Evolutionary conservation across 2,888 invertebrate genomes (phyloP), one percentile per base, ranked within the genome.

Genomic region (Oscheius sp.): DNA sequence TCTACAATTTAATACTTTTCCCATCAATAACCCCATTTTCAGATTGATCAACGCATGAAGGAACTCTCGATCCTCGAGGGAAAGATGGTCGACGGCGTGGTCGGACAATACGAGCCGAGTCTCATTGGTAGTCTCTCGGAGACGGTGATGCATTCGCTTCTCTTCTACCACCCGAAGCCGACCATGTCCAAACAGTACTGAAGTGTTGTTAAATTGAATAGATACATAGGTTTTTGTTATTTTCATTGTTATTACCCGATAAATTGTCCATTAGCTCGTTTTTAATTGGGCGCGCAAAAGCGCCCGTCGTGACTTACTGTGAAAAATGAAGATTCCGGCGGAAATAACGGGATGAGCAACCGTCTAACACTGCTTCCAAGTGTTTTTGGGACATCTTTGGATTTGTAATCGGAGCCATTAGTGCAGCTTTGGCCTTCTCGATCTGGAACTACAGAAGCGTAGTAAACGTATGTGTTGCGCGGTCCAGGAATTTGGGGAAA

Each of bases 71-170:
- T 59, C 1, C 33, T 72, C 29, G 73, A 73, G 50, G 72, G 76
- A 33, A 76, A 76, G 37, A 58, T 60, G 47, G 42, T 42, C 42
- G 42, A 42, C 42, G 42, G 42, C 42, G 71, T 60, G 0, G 77
- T 66, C 35, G 85, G 84, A 51, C 78, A 74, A 51, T 88, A 88
- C 73, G 76, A 85, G 59, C 83, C 84, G 10, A 73, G 83, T 7
- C 74, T 86, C 35, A 79, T 88, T 55, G 85, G 84, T 11, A 77
- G 77, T 32, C 74, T 88, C 51, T 79, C 84, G 7, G 88, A 88
- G 76, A 77, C 77, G 10, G 77, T 81, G 29, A 79, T 85, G 42
- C 87, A 87, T 76, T 76, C 83, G 53, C 70, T 77, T 35, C 81
- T 86, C 47, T 87, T 85, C 79, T 82, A 83, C 58, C 84, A 84